Conservation (phyloP, 2,888 invertebrate genomes). For the Uropetala carovei region DNA sequence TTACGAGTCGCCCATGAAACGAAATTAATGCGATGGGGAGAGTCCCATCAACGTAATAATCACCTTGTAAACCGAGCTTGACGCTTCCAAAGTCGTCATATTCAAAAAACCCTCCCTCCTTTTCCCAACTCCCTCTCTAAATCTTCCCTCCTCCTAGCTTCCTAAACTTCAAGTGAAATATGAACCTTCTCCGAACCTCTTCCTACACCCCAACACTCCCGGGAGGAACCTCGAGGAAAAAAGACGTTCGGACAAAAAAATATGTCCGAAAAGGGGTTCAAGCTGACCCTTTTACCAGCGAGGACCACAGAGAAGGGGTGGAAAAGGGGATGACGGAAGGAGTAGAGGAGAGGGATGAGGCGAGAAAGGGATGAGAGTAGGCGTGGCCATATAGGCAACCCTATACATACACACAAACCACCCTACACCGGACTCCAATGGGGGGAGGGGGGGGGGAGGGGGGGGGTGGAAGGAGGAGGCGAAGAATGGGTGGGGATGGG, state of each 20-base stretch:
- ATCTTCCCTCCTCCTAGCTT: not conserved
- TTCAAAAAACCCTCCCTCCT: conserved; percentile 31
- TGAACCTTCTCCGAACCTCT: conserved; percentile 17
- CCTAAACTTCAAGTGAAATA: conserved; percentile 39
- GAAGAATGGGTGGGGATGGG: not conserved
- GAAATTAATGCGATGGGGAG: conserved; percentile 42
- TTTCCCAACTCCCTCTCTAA: not conserved
- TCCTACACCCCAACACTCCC: not conserved
- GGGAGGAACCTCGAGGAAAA: not conserved
- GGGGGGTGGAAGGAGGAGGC: not conserved
- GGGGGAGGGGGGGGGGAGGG: not conserved
- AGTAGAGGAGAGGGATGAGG: not conserved
- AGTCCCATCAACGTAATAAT: conserved; percentile 57
- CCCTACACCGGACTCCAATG: not conserved
- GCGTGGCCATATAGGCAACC: conserved; percentile 6
- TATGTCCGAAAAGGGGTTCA: conserved; percentile 42
- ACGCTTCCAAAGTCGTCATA: conserved; percentile 55
- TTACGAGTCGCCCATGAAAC: conserved; percentile 59
- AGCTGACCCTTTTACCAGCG: conserved; percentile 47
- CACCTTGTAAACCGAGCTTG: conserved; percentile 61
- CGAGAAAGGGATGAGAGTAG: not conserved
- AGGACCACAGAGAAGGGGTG: conserved; percentile 26
- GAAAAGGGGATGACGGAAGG: not conserved
- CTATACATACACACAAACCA: conserved; percentile 18
- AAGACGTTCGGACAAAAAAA: conserved; percentile 20